A percentile compares a stretch with the other conserved stretches of the same genome.
phyloP scores from a whole-genome alignment of 2,113 vertebrate genomes.

The Hylia prasina region DNA sequence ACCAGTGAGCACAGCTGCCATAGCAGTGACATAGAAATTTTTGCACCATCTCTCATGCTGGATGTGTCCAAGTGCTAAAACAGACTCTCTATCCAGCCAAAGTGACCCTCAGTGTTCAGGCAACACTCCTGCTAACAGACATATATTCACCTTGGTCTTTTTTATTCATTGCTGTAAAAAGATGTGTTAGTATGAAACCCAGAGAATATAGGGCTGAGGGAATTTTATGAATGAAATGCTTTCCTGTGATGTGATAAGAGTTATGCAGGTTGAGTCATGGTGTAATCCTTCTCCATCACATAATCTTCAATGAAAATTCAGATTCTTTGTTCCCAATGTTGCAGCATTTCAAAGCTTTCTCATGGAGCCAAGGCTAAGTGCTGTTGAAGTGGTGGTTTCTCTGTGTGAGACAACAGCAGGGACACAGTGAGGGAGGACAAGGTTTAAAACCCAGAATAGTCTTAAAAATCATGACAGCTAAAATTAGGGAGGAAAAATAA shows the following conservation, averaged over 20 bases:
- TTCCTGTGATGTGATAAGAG: background rate
- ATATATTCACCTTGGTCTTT: background rate
- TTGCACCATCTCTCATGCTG: background rate
- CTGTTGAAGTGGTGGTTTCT: background rate
- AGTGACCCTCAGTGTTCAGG: background rate
- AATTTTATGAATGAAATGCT: background rate
- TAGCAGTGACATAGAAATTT: background rate
- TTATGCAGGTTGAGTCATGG: background rate
- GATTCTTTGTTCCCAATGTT: background rate
- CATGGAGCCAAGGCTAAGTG: background rate
- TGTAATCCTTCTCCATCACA: background rate
- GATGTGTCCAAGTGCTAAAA: background rate
- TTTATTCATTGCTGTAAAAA: background rate
- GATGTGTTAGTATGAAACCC: background rate
- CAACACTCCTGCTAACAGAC: background rate
- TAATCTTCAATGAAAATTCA: background rate
- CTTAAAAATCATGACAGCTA: background rate
- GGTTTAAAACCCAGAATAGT: background rate
- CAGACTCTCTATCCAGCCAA: background rate
- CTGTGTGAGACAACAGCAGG: background rate
- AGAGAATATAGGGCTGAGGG: background rate
- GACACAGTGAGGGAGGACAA: background rate
- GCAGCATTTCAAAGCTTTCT: background rate
- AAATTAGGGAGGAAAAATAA: background rate
- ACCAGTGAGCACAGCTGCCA: accelerated